Conservation (phyloP, 2,888 invertebrate genomes). For the Pterobdella sp. region DNA sequence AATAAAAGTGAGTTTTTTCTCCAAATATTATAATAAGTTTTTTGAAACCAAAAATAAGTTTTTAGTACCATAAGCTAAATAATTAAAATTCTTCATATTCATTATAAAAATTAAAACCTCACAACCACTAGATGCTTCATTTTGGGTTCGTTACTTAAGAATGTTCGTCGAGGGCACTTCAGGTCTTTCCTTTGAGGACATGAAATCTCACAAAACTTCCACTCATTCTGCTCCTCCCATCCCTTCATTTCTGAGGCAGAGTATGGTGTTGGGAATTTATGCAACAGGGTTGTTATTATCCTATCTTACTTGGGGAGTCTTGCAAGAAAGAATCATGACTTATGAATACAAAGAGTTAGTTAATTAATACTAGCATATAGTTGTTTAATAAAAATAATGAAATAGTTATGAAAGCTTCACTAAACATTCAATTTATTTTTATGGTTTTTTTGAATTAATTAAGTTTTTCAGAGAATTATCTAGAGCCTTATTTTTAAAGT, state of each 20-base stretch:
- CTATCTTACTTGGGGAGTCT: conserved; percentile 87
- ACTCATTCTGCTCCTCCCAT: neutral
- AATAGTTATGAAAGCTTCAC: too few species aligned
- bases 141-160: conserved; percentile 41
- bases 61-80: neutral
- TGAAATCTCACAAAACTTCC: conserved; percentile 9
- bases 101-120: conserved; percentile 24
- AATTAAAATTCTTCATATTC: neutral
- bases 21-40: neutral
- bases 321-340: conserved; percentile 98
- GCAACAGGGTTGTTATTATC: conserved; percentile 79
- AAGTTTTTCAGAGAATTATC: too few species aligned
- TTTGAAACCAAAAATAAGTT: neutral
- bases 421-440: too few species aligned
- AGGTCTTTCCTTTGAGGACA: conserved; percentile 14
- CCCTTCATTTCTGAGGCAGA: conserved; percentile 22
- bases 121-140: conserved; percentile 43
- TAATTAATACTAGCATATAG: too few species aligned
- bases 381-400: too few species aligned
- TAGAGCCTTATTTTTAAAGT: too few species aligned
- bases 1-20: conserved; percentile 59
- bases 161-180: conserved; percentile 41
- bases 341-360: conserved; percentile 45
- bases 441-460: too few species aligned
- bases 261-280: conserved; percentile 62